Evolutionary conservation across 1,140 invertebrate genomes (phyloP).

Genomic region (Zaprionus camerounensis): DNA sequence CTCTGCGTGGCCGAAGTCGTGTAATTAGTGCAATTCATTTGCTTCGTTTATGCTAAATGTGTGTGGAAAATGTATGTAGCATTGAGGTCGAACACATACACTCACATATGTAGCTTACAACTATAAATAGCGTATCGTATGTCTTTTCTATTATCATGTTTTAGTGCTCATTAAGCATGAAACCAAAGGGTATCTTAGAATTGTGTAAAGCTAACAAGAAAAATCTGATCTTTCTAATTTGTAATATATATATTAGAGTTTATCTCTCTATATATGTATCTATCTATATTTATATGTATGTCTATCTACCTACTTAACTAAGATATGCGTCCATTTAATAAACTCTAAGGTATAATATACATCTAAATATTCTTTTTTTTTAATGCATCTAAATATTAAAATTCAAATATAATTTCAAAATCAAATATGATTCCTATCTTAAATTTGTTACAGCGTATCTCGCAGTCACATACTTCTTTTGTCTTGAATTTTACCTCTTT

Average conservation of each 20-base stretch:
- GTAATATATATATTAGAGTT: too few species aligned
- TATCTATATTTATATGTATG: too few species aligned
- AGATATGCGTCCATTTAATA: too few species aligned
- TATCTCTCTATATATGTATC: too few species aligned
- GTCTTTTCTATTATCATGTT: not conserved
- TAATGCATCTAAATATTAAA: too few species aligned
- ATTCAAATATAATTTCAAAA: too few species aligned
- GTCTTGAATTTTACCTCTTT: not conserved
- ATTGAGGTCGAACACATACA: constrained; percentile 45
- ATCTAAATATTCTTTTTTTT: too few species aligned
- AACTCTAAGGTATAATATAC: too few species aligned
- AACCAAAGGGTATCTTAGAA: not conserved
- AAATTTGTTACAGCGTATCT: not conserved
- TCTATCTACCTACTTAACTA: too few species aligned
- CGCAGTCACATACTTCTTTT: not conserved
- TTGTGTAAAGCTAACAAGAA: too few species aligned
- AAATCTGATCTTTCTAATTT: too few species aligned
- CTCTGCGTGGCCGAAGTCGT: constrained; percentile 36
- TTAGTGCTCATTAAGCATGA: not conserved
- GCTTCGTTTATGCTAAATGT: constrained; percentile 73
- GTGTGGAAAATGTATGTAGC: constrained; percentile 67
- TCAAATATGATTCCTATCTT: not conserved
- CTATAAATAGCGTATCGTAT: constrained; percentile 11
- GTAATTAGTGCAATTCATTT: constrained; percentile 80
- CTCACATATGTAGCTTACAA: not conserved